phyloP scores from a whole-genome alignment of 2,888 invertebrate species.

The Podotricha telesiphe region DNA sequence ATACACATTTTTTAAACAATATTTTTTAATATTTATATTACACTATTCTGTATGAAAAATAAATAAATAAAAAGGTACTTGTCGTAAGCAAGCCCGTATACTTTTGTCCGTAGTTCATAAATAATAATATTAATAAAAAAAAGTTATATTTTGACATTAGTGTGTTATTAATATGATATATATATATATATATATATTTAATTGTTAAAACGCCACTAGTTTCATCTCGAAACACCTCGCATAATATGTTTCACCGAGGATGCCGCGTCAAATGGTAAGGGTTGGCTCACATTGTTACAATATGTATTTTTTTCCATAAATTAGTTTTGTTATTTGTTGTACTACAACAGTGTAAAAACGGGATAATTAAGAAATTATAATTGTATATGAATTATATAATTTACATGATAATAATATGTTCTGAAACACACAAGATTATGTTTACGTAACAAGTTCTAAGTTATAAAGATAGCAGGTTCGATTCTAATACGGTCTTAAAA shows the following conservation, averaged over 20 bases:
- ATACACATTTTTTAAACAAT: too few relatives aligned
- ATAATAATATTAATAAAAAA: not conserved
- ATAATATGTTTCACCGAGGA: conserved; percentile 33
- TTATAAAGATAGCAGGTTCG: too few relatives aligned
- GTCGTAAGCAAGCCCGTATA: not conserved
- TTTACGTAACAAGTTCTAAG: too few relatives aligned
- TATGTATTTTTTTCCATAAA: conserved; percentile 33
- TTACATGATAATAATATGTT: too few relatives aligned
- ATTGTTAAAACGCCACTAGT: not conserved
- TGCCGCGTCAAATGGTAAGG: conserved; percentile 37
- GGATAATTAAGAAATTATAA: not conserved
- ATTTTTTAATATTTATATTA: too few relatives aligned
- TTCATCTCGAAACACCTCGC: not conserved
- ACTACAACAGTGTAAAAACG: conserved; percentile 7
- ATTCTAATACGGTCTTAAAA: too few relatives aligned
- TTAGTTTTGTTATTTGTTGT: conserved; percentile 40
- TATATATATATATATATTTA: too few relatives aligned
- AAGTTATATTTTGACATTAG: not conserved
- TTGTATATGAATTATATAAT: too few relatives aligned
- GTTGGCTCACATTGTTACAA: conserved; percentile 32
- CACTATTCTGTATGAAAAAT: too few relatives aligned
- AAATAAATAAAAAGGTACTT: too few relatives aligned
- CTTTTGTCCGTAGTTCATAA: not conserved
- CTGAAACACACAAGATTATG: too few relatives aligned
- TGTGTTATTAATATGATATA: not conserved